phyloP scores from a whole-genome alignment of 2,797 vertebrate species.

The Ctenopoma multispine region DNA sequence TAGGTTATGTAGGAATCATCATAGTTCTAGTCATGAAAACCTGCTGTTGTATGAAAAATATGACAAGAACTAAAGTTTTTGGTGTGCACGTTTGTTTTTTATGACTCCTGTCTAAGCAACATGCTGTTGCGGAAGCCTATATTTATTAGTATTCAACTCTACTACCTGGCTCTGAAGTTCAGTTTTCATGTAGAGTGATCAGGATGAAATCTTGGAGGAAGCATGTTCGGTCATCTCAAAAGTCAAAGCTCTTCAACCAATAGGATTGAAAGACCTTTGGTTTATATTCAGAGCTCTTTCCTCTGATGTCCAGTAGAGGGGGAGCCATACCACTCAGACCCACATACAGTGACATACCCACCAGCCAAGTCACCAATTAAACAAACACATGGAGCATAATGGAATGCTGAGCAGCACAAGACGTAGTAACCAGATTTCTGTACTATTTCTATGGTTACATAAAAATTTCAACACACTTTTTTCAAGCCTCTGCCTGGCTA shows the following conservation, averaged over 20 bases:
- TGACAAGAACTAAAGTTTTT: too few relatives aligned
- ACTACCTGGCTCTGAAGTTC: constrained; percentile 23
- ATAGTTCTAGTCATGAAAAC: constrained; percentile 1
- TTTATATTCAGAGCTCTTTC: constrained; percentile 43
- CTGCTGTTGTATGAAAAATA: background rate
- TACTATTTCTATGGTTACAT: constrained; percentile 74
- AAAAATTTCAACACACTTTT: constrained; percentile 62
- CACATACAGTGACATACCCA: constrained; percentile 65
- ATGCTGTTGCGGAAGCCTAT: constrained; percentile 20
- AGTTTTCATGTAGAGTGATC: constrained; percentile 43
- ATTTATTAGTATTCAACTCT: constrained; percentile 27
- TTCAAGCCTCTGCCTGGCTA: constrained; percentile 30
- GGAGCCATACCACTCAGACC: constrained; percentile 60
- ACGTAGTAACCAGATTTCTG: constrained; percentile 76
- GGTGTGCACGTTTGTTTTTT: background rate
- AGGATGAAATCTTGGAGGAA: constrained; percentile 44
- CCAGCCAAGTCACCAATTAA: constrained; percentile 70
- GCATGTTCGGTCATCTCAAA: constrained; percentile 51
- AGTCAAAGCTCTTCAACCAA: constrained; percentile 48
- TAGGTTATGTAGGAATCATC: background rate
- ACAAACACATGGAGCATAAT: constrained; percentile 74
- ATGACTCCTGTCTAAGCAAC: constrained; percentile 5
- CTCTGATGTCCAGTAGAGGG: constrained; percentile 65
- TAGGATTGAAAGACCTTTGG: constrained; percentile 30
- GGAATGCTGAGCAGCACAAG: constrained; percentile 82